Evolutionary conservation across 2,888 invertebrate genomes (phyloP), one percentile per base, ranked within the genome.

Genomic region (Campoletis raptor): DNA sequence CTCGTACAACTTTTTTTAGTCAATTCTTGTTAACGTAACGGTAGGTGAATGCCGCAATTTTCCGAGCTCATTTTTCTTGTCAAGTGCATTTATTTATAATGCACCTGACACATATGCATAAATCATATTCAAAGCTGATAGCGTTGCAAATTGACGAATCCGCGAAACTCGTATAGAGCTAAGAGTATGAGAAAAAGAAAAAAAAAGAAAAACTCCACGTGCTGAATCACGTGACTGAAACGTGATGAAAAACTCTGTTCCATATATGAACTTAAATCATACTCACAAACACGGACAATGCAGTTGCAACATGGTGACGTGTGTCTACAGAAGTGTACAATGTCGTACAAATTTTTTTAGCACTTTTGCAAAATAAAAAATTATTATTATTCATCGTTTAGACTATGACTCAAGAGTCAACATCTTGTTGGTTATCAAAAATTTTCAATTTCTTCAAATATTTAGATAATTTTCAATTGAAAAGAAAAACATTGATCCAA

Each of bases 201-300:
- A 40, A 8, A 54, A 10, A n/a, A 18, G 24, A 69, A 52, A 70
- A 61, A 70, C 10, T 24, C 45, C 64, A 64, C 52, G 64, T 73
- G 73, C 21, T 24, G 15, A 52, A 40, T 81, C 81, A 81, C 73
- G 73, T 81, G 81, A 81, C 64, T 40, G 5, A 37, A 7, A 18
- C 64, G 81, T 73, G 64, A 52, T 73, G 18, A 73, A 72, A 73
- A 79, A 79, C 30, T 48, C 48, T 30, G 42, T 69, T 30, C 40
- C 40, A 24, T 30, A 69, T 52, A 64, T 12, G 36, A 37, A 36
- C 18, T 36, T n/a, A 7, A 48, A 5, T 3, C n/a, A 30, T 48
- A 30, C 45, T 48, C 70, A 21, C 30, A 30, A 30, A 48, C 18
- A 8, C 45, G 30, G 24, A 45, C 70, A 18, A 45, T 18, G 30